Evolutionary conservation across 2,113 vertebrate genomes (phyloP), one percentile per base, ranked within the genome.

Genomic region (Hyperopisus bebe): DNA sequence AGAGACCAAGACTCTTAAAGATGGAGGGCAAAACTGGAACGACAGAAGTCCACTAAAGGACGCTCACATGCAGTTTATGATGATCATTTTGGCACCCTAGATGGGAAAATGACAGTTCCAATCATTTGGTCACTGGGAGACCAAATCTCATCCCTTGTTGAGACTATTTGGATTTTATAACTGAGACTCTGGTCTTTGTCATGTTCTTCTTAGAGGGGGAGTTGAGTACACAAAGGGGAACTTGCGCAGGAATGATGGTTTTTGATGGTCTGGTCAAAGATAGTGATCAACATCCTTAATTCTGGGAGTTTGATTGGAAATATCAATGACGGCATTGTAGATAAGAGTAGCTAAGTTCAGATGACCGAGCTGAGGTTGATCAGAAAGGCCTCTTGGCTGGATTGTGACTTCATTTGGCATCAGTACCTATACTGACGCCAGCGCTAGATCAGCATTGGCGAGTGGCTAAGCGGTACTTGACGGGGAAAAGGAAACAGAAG

Each of bases 391-490:
- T 15, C 11, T 89, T 35, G 53, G 44, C 48, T 27, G 58, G 44
- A 51, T 24, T 39, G 19, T 55, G 62, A 66, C 91, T 91, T 90
- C 89, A 91, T 93, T 86, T 91, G 90, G 70, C 80, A 83, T 39
- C 82, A 58, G 53, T 89, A 88, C 46, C 39, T 8, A 21, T 44
- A 48, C 83, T 89, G 92, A 90, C 5, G 50, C 86, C 84, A 89
- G 91, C 53, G 86, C 88, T 90, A 86, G 92, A 91, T 31, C 27
- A 24, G 27, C n/a, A 91, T 84, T 90, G 92, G 90, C 84, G 90
- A 87, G 87, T 86, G 58, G 74, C 89, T 9, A 92, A 93, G 92
- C 85, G 55, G 24, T 90, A 90, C 91, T 92, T 66, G 77, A 91
- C 89, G 74, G 77, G 85, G 91, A 91, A 91, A 92, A 80, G 46